Conservation (phyloP, 2,113 vertebrate genomes). For the Isurus oxyrinchus region DNA sequence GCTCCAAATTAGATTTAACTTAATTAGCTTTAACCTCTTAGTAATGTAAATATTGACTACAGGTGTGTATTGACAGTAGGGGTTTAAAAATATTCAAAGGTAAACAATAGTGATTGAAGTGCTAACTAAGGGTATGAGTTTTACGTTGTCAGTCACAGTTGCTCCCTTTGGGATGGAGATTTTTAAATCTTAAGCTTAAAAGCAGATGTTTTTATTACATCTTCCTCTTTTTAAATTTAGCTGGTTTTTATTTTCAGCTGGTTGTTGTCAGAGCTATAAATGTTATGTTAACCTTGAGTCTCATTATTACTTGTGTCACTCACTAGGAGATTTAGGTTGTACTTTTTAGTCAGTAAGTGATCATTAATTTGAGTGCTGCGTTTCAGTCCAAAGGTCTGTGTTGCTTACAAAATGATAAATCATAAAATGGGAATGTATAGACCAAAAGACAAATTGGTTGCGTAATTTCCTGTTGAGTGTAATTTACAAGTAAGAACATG, state of each 20-base stretch:
- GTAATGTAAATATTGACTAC: constrained; percentile 23
- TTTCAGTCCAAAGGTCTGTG: background rate
- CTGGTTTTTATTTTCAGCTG: background rate
- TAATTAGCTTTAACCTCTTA: background rate
- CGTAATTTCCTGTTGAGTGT: background rate
- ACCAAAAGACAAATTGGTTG: background rate
- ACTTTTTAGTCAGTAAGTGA: background rate
- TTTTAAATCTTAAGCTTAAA: background rate
- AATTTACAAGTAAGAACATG: background rate
- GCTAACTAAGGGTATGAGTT: background rate
- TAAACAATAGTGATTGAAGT: background rate
- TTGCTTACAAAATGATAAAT: constrained; percentile 13
- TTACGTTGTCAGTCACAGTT: too few species aligned
- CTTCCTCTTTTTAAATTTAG: constrained; percentile 12
- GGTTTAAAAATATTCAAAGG: background rate
- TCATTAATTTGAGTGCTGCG: background rate
- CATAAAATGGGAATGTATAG: background rate
- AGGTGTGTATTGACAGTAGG: background rate
- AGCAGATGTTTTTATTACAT: background rate
- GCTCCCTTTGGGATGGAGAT: background rate
- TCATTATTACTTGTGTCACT: background rate
- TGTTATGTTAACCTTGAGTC: background rate
- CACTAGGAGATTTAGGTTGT: background rate
- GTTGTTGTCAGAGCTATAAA: background rate
- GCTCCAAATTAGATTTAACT: background rate